Evolutionary conservation across 2,113 vertebrate species (phyloP).

Genomic region (Scytalopus superciliaris): DNA sequence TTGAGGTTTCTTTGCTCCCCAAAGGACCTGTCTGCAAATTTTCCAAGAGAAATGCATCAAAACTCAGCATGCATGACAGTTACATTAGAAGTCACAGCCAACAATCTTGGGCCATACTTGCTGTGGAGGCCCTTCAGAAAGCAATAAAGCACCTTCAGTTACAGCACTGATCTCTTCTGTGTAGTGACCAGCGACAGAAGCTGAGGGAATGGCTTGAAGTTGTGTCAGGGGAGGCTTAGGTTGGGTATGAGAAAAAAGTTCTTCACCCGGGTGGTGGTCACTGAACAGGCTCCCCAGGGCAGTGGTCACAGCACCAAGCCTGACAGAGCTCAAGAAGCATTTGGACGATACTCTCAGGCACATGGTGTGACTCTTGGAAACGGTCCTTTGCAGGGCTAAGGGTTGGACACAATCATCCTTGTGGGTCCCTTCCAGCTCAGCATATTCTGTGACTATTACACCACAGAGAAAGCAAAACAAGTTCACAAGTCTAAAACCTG

Average conservation of each 20-base stretch:
- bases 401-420: neutral
- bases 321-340: neutral
- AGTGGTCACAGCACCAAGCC: neutral
- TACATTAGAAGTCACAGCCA: neutral
- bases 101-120: rapidly evolving
- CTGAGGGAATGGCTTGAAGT: neutral
- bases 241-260: neutral
- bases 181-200: neutral
- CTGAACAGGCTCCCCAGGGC: neutral
- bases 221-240: too few relatives aligned
- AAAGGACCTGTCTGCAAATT: neutral
- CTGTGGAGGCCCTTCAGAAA: neutral
- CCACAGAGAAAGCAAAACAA: neutral
- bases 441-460: neutral
- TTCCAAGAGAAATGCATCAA: neutral
- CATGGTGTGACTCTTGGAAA: neutral
- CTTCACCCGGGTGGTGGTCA: neutral
- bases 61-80: neutral
- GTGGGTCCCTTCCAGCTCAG: neutral
- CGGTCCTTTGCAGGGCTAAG: neutral
- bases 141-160: neutral
- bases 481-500: neutral
- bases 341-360: neutral
- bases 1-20: neutral
- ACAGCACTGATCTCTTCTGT: neutral